Evolutionary conservation across 1,140 invertebrate species (phyloP), one percentile per base, ranked within the genome.

Genomic region (Matsumurasca onukii): DNA sequence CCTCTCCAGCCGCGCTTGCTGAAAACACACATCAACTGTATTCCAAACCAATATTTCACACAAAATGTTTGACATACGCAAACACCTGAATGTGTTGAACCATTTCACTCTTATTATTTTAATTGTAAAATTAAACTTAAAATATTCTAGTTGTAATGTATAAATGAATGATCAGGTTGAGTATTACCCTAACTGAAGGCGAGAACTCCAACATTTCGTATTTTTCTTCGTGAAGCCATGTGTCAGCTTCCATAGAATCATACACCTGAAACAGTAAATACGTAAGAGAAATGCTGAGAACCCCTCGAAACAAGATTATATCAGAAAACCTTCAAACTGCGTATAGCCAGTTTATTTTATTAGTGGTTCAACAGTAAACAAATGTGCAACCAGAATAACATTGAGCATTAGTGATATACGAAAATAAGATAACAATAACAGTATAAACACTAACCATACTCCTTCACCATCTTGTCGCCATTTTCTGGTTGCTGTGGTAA

Each of bases 191-290:
- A n/a, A 85, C 79, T 45, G 79, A 79, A 17, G 78, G 74, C 3
- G 82, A 83, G 75, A 84, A 84, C 15, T 79, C 74, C 2, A 69
- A 79, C 27, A 82, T 62, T 67, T 85, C 83, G 76, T 80, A 86
- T 24, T 76, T 73, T 69, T 84, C 82, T 75, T 85, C 84, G 3
- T 77, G 66, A 25, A 85, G 31, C 83, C 84, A 86, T 70, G 79
- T 77, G 3, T 77, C 79, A 5, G 72, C 74, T 62, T 80, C 74
- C 20, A 82, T 29, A 1, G 83, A 85, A 31, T 79, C 76, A 52
- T 77, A 69, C 1, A 84, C 51, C 80, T 82, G 67, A 55, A 69
- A 74, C 73, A 68, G 5, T 39, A 39, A 39, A 9, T 39, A 39
- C 17, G 5, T 9, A 39, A 39, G 17, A 9, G 34, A 39, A 39